phyloP scores from a whole-genome alignment of 1,140 invertebrate species.

The Hesperophylax magnus region DNA sequence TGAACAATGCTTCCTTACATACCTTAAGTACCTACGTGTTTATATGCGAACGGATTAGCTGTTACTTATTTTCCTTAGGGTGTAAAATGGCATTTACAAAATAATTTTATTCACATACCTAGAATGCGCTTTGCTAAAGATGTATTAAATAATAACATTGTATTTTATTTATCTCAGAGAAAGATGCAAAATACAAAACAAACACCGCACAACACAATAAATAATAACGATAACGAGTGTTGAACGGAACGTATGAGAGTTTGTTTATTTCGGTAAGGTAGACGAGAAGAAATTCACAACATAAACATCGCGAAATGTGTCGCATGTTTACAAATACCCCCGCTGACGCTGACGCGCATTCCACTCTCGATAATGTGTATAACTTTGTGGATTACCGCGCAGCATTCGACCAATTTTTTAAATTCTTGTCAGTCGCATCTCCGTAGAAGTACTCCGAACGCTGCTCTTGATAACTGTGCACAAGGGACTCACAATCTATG shows the following conservation, averaged over 20 bases:
- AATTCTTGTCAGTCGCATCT: background rate
- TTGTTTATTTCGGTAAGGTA: background rate
- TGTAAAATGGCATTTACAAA: too few relatives aligned
- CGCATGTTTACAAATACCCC: background rate
- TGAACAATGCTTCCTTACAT: too few relatives aligned
- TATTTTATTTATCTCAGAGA: too few relatives aligned
- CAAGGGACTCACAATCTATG: constrained; percentile 2
- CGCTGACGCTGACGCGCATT: background rate
- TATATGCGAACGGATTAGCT: too few relatives aligned
- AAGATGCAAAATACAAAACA: too few relatives aligned
- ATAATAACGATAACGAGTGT: background rate
- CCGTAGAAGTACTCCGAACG: background rate
- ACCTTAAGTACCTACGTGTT: too few relatives aligned
- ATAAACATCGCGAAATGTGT: constrained; percentile 24
- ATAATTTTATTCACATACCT: too few relatives aligned
- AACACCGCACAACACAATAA: too few relatives aligned
- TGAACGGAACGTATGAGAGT: background rate
- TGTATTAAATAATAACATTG: too few relatives aligned
- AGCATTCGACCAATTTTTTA: background rate
- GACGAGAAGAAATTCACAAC: constrained; percentile 3
- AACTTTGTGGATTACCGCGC: constrained; percentile 34
- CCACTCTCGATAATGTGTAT: background rate
- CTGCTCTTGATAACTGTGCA: constrained; percentile 2
- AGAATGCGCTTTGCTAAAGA: too few relatives aligned
- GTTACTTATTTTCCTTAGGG: too few relatives aligned